Evolutionary conservation across 1,140 invertebrate genomes (phyloP).

Genomic region (Lucilia cuprina): DNA sequence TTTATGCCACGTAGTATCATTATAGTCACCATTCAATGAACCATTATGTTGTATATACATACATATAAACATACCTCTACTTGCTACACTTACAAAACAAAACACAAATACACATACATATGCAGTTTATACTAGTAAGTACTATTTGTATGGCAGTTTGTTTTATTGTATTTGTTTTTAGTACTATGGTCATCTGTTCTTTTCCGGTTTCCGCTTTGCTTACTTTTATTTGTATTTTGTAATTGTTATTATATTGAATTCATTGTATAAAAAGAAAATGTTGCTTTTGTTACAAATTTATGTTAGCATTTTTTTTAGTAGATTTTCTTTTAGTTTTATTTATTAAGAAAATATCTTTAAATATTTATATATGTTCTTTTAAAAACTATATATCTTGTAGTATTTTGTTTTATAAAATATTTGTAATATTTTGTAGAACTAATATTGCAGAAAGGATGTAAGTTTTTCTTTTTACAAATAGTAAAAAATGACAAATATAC

Average conservation of each 20-base stretch:
- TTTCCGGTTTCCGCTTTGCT: slow-evolving; percentile 13
- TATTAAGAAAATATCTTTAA: not conserved
- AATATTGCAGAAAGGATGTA: too few relatives aligned
- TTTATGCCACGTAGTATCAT: slow-evolving; percentile 6
- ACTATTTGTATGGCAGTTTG: not conserved
- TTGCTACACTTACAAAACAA: too few relatives aligned
- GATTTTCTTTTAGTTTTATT: not conserved
- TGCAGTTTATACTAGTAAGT: too few relatives aligned
- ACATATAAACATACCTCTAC: too few relatives aligned
- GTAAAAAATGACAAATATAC: too few relatives aligned
- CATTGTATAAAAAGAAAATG: not conserved
- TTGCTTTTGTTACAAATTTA: not conserved
- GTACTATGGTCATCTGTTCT: slow-evolving; percentile 2
- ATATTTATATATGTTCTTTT: not conserved
- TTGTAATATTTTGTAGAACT: too few relatives aligned
- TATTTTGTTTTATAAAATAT: too few relatives aligned
- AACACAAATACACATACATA: too few relatives aligned
- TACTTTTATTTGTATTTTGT: slow-evolving; percentile 18
- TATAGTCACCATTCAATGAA: slow-evolving; percentile 7
- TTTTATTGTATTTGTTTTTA: not conserved
- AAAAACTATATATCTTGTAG: too few relatives aligned
- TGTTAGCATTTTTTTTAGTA: not conserved
- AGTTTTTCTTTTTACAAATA: too few relatives aligned
- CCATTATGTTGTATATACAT: not conserved
- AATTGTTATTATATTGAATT: slow-evolving; percentile 18